Evolutionary conservation across 2,888 invertebrate genomes (phyloP).

Genomic region (Mactromeris polynyma): DNA sequence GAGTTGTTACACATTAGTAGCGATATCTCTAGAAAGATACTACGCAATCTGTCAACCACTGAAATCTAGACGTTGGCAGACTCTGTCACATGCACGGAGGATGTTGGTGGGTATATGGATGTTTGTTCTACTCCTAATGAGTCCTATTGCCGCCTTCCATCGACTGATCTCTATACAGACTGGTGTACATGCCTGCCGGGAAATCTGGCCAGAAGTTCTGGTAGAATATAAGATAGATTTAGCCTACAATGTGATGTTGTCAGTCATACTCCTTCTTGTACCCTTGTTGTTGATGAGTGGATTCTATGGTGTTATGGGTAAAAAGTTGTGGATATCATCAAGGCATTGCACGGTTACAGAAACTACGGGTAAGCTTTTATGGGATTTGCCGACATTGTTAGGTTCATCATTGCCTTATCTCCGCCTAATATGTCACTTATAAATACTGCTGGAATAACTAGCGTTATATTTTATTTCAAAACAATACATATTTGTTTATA

Average conservation of each 20-base stretch:
- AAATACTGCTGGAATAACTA: too few relatives aligned
- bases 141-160: conserved; percentile 89
- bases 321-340: conserved; percentile 81
- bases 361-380: neutral
- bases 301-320: conserved; percentile 89
- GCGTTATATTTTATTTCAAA: too few relatives aligned
- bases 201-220: conserved; percentile 77
- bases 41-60: conserved; percentile 93
- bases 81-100: conserved; percentile 91
- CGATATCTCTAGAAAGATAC: conserved; percentile 93
- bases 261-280: conserved; percentile 91
- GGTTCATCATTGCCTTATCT: too few relatives aligned
- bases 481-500: too few relatives aligned
- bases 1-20: conserved; percentile 92
- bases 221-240: conserved; percentile 87
- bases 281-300: conserved; percentile 93
- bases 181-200: conserved; percentile 80
- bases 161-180: conserved; percentile 69
- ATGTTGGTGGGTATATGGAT: conserved; percentile 87
- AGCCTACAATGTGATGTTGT: conserved; percentile 91
- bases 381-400: too few relatives aligned
- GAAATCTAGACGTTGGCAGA: conserved; percentile 92
- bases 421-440: too few relatives aligned
- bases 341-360: neutral
- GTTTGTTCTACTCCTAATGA: conserved; percentile 90